A percentile compares a stretch with the other conserved stretches of the same genome.
phyloP scores from a whole-genome alignment of 2,113 vertebrate species.

The Aphyosemion australe region DNA sequence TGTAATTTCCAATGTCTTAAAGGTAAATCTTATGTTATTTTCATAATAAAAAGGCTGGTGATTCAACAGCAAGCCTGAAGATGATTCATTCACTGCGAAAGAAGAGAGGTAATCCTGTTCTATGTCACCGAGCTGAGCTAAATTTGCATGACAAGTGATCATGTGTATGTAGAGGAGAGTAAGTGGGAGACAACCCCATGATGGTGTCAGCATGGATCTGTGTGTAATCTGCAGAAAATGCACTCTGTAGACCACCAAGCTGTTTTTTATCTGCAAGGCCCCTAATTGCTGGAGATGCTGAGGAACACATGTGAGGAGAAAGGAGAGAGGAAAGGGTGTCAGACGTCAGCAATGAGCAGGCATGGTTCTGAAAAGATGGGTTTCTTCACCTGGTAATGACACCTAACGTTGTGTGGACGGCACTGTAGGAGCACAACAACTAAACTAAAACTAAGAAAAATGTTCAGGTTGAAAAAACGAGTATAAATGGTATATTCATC shows the following conservation, averaged over 20 bases:
- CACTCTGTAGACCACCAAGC: conserved; percentile 32
- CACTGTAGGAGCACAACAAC: background rate
- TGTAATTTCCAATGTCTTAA: too few relatives aligned
- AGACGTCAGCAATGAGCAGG: conserved; percentile 60
- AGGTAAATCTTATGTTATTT: too few relatives aligned
- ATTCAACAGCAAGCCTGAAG: too few relatives aligned
- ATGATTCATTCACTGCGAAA: too few relatives aligned
- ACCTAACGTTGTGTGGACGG: conserved; percentile 16
- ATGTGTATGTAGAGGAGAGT: conserved; percentile 30
- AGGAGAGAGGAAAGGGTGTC: conserved; percentile 47
- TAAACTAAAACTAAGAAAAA: conserved; percentile 1
- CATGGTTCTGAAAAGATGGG: conserved; percentile 57
- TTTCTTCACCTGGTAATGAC: conserved; percentile 52
- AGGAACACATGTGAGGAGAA: conserved; percentile 68
- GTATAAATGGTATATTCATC: too few relatives aligned
- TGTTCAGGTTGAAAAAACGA: background rate
- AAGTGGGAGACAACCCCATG: conserved; percentile 39
- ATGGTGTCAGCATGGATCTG: conserved; percentile 45
- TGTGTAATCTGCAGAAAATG: conserved; percentile 51
- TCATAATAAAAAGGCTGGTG: too few relatives aligned
- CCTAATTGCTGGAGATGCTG: conserved; percentile 67
- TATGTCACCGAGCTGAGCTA: conserved; percentile 64
- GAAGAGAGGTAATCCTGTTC: conserved; percentile 51
- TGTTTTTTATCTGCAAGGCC: conserved; percentile 64
- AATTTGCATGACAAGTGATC: conserved; percentile 64